A percentile compares a stretch with the other conserved stretches of the same genome.
Conservation (phyloP, 2,113 vertebrate species). For the Callopanchax toddi region DNA sequence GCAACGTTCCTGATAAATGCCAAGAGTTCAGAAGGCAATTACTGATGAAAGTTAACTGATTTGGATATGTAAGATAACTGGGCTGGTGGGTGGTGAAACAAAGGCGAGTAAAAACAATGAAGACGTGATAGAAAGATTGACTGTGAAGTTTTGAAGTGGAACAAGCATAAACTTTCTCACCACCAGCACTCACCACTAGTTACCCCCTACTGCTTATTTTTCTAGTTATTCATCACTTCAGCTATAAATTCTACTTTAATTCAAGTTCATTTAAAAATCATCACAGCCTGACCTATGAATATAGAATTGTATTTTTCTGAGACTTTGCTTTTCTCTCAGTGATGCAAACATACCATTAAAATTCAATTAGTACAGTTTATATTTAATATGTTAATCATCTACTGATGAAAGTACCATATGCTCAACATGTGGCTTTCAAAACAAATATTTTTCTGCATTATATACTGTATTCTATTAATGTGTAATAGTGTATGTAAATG, state of each 20-base stretch:
- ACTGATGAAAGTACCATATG: not conserved
- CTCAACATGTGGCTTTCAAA: no score
- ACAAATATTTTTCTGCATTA: no score
- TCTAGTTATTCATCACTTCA: conserved; percentile 27
- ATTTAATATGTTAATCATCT: not conserved
- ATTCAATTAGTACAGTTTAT: not conserved
- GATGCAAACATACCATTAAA: not conserved
- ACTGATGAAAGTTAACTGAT: conserved; percentile 67
- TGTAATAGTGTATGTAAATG: no score
- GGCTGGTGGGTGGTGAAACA: conserved; percentile 12
- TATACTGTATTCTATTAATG: no score
- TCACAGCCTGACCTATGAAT: conserved; percentile 25
- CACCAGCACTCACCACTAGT: conserved; percentile 31
- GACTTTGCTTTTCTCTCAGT: not conserved
- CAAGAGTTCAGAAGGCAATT: conserved; percentile 67
- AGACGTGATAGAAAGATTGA: conserved; percentile 30
- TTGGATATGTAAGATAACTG: conserved; percentile 57
- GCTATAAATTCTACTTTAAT: conserved; percentile 47
- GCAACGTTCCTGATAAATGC: conserved; percentile 58
- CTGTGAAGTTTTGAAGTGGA: conserved; percentile 49
- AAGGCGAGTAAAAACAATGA: not conserved
- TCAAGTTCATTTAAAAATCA: conserved; percentile 61
- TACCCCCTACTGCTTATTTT: conserved; percentile 8
- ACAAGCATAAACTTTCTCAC: conserved; percentile 19
- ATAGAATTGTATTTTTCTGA: conserved; percentile 8